Base-by-base conservation (phyloP, 2,797 vertebrate species). In the Sebastes itinus region DNA sequence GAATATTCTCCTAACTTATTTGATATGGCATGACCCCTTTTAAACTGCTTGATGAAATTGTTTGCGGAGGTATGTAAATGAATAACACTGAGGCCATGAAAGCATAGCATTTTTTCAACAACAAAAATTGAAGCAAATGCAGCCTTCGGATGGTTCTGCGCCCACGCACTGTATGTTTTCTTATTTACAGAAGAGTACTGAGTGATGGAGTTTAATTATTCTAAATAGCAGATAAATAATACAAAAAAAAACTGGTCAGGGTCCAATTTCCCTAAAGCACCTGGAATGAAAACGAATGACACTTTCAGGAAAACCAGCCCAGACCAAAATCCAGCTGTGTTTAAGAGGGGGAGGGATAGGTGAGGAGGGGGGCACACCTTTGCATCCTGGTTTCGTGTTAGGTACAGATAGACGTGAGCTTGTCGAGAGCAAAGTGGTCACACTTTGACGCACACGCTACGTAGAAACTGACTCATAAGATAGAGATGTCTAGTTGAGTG, bases 11-110 rank as follows among this genome's bases (percentile, higher is more conserved):
- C 84, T 81, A 82, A 88, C 88, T 85, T 92, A 86, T 92, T 92
- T 90, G 88, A 89, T 92, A 91, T 92, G 92, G 92, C 91, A 91
- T 93, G 92, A 94, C 89, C 92, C 89, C 89, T 92, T 94, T 94
- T 92, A 90, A 94, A 94, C 82, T 90, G 90, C 91, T 93, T 93
- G 93, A 93, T 93, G 86, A 91, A 93, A 91, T 62, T 84, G 91
- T 93, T 91, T 90, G 55, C 87, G 81, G 90, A 92, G 89, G 85
- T 89, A 92, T 92, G 90, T 90, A 92, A 92, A 93, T 92, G 71
- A 90, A 88, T 59, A 86, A 90, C 85, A 85, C 75, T 52, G 85
- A 92, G 90, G 89, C 89, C 88, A 82, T 86, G 87, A 92, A 89
- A 89, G 83, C 83, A 77, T 71, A 77, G 82, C 81, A 30, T 84